Evolutionary conservation across 2,797 vertebrate genomes (phyloP).

Genomic region (Gambusia yucatana): DNA sequence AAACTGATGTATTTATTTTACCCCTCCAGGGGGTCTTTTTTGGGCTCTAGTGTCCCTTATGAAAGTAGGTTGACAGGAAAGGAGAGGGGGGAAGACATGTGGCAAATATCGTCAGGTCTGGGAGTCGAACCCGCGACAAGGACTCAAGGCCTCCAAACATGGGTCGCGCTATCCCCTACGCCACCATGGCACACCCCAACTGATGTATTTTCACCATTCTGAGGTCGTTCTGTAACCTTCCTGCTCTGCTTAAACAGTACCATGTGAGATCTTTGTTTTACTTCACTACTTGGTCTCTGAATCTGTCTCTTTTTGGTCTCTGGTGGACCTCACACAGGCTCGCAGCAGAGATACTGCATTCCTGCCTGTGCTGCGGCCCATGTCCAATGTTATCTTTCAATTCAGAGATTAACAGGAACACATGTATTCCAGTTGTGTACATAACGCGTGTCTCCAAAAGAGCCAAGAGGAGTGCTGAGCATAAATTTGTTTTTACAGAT

Average conservation of each 20-base stretch:
- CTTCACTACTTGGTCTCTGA: constrained; percentile 30
- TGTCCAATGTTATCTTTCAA: constrained; percentile 66
- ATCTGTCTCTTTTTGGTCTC: constrained; percentile 33
- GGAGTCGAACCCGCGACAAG: no score
- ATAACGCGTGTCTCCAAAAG: constrained; percentile 45
- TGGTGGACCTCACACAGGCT: constrained; percentile 63
- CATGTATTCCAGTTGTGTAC: constrained; percentile 64
- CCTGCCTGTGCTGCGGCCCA: constrained; percentile 33
- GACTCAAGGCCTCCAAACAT: no score
- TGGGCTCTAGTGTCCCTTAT: no score
- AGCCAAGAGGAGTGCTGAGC: constrained; percentile 40
- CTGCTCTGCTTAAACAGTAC: constrained; percentile 24
- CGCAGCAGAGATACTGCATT: constrained; percentile 43
- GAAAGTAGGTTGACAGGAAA: no score
- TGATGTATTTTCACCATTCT: constrained; percentile 24
- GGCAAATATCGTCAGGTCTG: no score
- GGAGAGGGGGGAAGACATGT: no score
- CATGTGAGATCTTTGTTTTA: constrained; percentile 17
- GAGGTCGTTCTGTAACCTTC: constrained; percentile 18
- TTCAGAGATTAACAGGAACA: constrained; percentile 70
- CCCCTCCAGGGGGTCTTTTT: no score
- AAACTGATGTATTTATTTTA: constrained; percentile 24
- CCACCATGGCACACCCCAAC: constrained; percentile 1
- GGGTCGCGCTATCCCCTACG: no score
- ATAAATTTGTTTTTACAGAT: constrained; percentile 66